phyloP scores from a whole-genome alignment of 2,113 vertebrate genomes.

The Poicephalus gulielmi region DNA sequence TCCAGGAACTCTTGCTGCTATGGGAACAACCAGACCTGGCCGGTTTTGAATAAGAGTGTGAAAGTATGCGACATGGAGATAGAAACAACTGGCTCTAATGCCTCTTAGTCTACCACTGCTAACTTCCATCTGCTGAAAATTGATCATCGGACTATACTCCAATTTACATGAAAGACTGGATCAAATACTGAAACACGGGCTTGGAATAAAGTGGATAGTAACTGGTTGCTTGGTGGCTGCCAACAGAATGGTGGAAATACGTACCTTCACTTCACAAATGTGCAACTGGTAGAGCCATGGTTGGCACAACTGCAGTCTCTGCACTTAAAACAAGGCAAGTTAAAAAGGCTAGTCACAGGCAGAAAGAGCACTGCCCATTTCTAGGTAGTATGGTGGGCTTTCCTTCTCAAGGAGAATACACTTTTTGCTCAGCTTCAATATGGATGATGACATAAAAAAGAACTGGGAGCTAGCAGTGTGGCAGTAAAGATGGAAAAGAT shows the following conservation, averaged over 20 bases:
- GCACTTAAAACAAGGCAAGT: background rate
- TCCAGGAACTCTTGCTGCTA: background rate
- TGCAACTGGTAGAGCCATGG: background rate
- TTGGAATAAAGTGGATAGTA: background rate
- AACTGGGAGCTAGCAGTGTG: background rate
- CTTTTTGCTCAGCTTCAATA: background rate
- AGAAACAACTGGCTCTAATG: background rate
- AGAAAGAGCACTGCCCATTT: background rate
- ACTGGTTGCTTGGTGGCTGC: background rate
- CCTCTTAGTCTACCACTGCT: background rate
- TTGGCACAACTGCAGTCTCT: background rate
- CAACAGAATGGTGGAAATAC: background rate
- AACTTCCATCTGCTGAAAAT: background rate
- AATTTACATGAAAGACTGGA: background rate
- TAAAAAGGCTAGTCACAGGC: background rate
- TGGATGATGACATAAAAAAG: background rate
- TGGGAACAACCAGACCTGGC: background rate
- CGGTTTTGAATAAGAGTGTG: background rate
- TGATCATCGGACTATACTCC: background rate
- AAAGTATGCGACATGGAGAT: background rate
- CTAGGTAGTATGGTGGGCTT: background rate
- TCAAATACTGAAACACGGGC: background rate
- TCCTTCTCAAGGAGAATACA: background rate
- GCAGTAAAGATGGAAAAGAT: background rate
- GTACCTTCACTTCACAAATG: background rate